Percentiles rank a stretch among this genome's conserved stretches.
Evolutionary conservation across 2,888 invertebrate species (phyloP).

Genomic region (Seira sanloemensis): DNA sequence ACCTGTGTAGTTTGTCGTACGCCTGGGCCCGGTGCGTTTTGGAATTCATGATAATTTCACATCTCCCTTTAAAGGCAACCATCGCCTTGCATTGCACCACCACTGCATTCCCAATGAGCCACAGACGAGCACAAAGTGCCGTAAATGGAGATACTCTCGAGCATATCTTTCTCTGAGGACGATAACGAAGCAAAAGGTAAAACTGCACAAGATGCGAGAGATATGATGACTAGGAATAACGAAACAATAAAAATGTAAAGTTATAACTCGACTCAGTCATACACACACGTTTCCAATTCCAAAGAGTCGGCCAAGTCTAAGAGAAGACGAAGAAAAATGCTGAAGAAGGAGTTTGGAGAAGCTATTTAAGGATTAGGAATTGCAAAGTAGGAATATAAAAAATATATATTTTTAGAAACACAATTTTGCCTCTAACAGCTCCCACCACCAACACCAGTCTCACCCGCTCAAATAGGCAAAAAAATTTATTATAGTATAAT

Average conservation of each 20-base stretch:
- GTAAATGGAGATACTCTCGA: too few species aligned
- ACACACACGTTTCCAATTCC: too few species aligned
- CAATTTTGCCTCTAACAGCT: too few species aligned
- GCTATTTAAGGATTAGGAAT: conserved; percentile 24
- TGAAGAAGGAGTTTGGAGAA: too few species aligned
- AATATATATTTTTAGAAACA: conserved; percentile 2
- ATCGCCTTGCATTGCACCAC: conserved; percentile 22
- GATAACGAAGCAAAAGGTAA: neutral
- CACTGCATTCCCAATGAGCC: conserved; percentile 17
- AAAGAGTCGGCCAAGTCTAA: conserved; percentile 1
- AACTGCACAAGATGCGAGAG: neutral
- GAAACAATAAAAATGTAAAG: neutral
- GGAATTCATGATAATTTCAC: neutral
- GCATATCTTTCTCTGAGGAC: too few species aligned
- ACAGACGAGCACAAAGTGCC: conserved; percentile 28
- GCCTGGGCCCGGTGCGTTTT: neutral
- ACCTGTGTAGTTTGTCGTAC: conserved; percentile 42
- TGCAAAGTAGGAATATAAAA: conserved; percentile 29
- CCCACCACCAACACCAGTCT: neutral
- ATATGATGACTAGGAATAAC: neutral
- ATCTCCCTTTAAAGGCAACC: conserved; percentile 14
- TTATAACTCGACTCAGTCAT: too few species aligned
- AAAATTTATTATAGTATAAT: neutral
- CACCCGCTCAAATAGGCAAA: neutral
- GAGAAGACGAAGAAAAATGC: too few species aligned